phyloP scores from a whole-genome alignment of 2,113 vertebrate genomes.

The Daubentonia madagascariensis region DNA sequence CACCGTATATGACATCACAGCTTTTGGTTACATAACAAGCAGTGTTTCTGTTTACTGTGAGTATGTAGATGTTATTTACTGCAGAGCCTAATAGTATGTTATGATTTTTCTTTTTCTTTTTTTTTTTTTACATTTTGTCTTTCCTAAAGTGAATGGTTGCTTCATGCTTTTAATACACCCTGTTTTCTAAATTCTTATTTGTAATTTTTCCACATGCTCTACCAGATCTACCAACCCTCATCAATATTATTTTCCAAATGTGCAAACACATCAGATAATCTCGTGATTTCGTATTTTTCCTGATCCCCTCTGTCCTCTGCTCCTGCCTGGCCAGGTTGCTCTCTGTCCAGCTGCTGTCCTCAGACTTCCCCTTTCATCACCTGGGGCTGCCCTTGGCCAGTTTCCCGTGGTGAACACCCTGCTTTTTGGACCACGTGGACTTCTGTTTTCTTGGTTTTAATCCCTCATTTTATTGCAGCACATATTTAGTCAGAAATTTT shows the following conservation, averaged over 20 bases:
- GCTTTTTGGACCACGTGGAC: neutral
- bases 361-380: neutral
- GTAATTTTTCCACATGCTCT: neutral
- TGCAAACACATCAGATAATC: neutral
- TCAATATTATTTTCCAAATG: neutral
- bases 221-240: neutral
- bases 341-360: neutral
- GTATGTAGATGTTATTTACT: neutral
- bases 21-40: neutral
- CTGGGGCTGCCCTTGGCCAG: neutral
- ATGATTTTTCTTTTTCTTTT: neutral
- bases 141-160: neutral
- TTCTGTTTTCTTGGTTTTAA: neutral
- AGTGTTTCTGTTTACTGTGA: neutral
- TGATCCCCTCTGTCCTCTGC: neutral
- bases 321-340: neutral
- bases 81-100: neutral
- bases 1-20: neutral
- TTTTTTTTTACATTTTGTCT: neutral
- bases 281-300: neutral
- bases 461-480: neutral
- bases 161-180: neutral
- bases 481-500: neutral
- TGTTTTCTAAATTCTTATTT: neutral
- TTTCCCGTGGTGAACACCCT: neutral